Evolutionary conservation across 2,113 vertebrate species (phyloP).

Genomic region (Meleagris gallopavo): DNA sequence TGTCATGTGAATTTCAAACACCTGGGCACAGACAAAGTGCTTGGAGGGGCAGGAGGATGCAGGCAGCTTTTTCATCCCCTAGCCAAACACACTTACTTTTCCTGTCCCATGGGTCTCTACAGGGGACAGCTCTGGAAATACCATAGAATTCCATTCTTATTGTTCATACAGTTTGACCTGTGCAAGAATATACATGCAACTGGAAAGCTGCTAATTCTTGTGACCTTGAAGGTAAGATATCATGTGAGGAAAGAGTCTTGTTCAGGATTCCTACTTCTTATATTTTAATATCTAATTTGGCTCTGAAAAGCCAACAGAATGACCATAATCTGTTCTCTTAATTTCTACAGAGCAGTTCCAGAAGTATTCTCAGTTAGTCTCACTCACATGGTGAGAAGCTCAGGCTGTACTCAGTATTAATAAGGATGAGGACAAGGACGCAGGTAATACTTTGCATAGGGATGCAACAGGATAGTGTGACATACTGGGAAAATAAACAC

Average conservation of each 20-base stretch:
- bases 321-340: neutral
- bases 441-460: neutral
- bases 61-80: neutral
- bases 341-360: neutral
- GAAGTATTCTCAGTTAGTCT: neutral
- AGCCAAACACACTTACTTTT: fast-evolving
- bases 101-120: neutral
- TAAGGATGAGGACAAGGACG: neutral
- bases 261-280: neutral
- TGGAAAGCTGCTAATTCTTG: neutral
- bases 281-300: neutral
- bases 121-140: neutral
- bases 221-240: neutral
- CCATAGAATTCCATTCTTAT: neutral
- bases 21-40: neutral
- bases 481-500: neutral
- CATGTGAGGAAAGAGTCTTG: neutral
- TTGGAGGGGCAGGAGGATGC: neutral
- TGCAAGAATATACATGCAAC: neutral
- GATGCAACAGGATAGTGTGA: neutral
- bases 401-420: neutral
- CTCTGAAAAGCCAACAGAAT: neutral
- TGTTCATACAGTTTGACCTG: neutral
- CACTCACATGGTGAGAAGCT: neutral
- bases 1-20: neutral